These are phyloP conservation scores for Pantala flavescens DNA, from an alignment of 1,140 invertebrate species.

Conservation along the genomic window DNA sequence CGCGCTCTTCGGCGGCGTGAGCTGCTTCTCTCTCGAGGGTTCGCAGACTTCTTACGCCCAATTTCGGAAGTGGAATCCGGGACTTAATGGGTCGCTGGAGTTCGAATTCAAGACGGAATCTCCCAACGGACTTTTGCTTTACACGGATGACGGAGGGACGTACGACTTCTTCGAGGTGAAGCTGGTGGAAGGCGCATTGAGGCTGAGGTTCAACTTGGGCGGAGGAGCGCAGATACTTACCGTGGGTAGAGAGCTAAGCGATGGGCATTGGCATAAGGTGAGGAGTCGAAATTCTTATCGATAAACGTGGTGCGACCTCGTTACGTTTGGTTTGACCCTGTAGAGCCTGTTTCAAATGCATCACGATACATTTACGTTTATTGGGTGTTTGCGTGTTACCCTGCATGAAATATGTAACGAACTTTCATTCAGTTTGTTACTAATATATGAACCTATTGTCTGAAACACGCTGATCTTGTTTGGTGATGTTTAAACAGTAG, in stretches of 20 bases:
- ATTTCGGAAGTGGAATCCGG: constrained; percentile 81
- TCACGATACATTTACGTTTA: too few species aligned
- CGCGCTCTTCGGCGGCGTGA: constrained; percentile 27
- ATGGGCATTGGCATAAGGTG: constrained; percentile 85
- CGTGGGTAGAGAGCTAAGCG: constrained; percentile 72
- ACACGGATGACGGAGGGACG: constrained; percentile 87
- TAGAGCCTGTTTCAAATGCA: too few species aligned
- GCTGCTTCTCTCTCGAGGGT: constrained; percentile 67
- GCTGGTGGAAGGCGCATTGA: constrained; percentile 77
- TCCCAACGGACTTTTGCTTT: constrained; percentile 77
- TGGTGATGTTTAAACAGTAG: too few species aligned
- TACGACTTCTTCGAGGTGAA: constrained; percentile 94
- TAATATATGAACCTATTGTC: too few species aligned
- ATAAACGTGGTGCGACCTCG: too few species aligned
- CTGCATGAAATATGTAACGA: too few species aligned
- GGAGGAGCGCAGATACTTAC: constrained; percentile 78
- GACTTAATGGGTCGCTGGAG: constrained; percentile 73
- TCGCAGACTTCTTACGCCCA: constrained; percentile 77
- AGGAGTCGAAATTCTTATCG: constrained; percentile 30
- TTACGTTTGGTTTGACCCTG: too few species aligned
- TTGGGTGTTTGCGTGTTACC: too few species aligned
- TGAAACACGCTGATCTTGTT: too few species aligned
- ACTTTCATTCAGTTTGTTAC: too few species aligned
- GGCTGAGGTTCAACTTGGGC: constrained; percentile 76
- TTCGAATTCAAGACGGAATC: constrained; percentile 87